Evolutionary conservation across 2,888 invertebrate genomes (phyloP), one percentile per base, ranked within the genome.

Genomic region (Villa cingulata): DNA sequence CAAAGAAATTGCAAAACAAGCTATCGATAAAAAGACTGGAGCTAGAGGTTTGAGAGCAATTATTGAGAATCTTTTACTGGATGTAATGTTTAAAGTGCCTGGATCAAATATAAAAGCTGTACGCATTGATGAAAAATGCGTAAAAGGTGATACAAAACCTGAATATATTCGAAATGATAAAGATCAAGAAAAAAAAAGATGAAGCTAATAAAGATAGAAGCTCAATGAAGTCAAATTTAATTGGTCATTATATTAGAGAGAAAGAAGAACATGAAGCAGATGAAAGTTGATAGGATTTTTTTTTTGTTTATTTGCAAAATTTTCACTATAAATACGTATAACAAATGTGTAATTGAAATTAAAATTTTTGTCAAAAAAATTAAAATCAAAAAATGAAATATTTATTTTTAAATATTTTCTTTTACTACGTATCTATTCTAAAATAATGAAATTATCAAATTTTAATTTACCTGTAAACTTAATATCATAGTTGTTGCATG

Each of bases 11-110:
- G 86, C 94, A 3, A 70, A 76, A 41, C 71, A 81, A 53, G 94
- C 95, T 39, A 83, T 94, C 81, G 88, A 91, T 64, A 74, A 87
- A 54, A 90, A 90, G 71, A 95, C 94, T 0, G 95, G 95, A 48
- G 95, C 95, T 1, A 70, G 95, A 55, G 94, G 94, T 0, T 75
- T 95, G 7, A 66, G 94, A 51, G 87, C 90, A 10, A 92, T 94
- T 58, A 82, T 94, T 82, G 88, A 87, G 59, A 69, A 68, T 39
- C 15, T 37, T 37, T 51, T n/a, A 29, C 20, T 18, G 4, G 23
- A 43, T 12, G 10, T 18, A 17, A 43, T 43, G 43, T 43, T 32
- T 43, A 14, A 32, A 1, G 12, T 32, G 12, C 29, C 29, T 12
- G 29, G 12, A 32, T 32, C 29, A 32, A 32, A 2, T 5, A 12